Evolutionary conservation across 1,140 invertebrate genomes (phyloP).

Genomic region (Heliconius hewitsoni): DNA sequence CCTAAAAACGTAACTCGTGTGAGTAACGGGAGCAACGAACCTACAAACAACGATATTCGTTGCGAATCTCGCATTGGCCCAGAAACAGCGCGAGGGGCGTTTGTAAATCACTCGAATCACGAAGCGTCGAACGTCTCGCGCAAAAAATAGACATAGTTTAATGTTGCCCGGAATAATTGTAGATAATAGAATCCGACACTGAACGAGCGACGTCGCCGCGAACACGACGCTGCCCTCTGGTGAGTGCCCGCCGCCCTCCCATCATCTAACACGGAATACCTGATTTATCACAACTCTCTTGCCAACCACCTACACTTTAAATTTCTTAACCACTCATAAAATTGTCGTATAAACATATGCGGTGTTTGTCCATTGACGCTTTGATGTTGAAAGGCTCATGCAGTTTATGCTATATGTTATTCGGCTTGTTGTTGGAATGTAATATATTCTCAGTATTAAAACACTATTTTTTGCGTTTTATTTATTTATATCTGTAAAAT

Average conservation of each 20-base stretch:
- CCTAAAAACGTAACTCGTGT: slow-evolving; percentile 28
- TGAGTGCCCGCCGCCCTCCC: slow-evolving; percentile 53
- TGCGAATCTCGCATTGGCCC: slow-evolving; percentile 64
- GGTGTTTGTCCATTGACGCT: slow-evolving; percentile 29
- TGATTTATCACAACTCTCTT: slow-evolving; percentile 57
- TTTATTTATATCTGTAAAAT: neutral
- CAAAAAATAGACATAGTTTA: slow-evolving; percentile 73
- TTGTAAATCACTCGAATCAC: slow-evolving; percentile 70
- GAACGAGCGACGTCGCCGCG: slow-evolving; percentile 47
- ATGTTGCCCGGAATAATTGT: slow-evolving; percentile 65
- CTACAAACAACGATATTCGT: slow-evolving; percentile 44
- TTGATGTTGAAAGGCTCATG: slow-evolving; percentile 8
- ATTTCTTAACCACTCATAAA: slow-evolving; percentile 37
- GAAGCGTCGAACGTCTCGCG: slow-evolving; percentile 56
- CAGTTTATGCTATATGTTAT: slow-evolving; percentile 6
- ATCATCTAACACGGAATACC: slow-evolving; percentile 40
- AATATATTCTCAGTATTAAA: neutral
- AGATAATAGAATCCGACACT: slow-evolving; percentile 63
- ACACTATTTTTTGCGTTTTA: neutral
- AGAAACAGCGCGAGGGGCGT: slow-evolving; percentile 64
- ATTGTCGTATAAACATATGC: slow-evolving; percentile 22
- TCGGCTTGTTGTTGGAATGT: neutral
- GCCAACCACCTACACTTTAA: slow-evolving; percentile 58
- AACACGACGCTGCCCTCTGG: slow-evolving; percentile 64
- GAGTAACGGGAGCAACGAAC: slow-evolving; percentile 63